These are phyloP conservation scores for Rhinolophus sinicus DNA, from an alignment of 2,113 vertebrate genomes.

Conservation along the genomic window DNA sequence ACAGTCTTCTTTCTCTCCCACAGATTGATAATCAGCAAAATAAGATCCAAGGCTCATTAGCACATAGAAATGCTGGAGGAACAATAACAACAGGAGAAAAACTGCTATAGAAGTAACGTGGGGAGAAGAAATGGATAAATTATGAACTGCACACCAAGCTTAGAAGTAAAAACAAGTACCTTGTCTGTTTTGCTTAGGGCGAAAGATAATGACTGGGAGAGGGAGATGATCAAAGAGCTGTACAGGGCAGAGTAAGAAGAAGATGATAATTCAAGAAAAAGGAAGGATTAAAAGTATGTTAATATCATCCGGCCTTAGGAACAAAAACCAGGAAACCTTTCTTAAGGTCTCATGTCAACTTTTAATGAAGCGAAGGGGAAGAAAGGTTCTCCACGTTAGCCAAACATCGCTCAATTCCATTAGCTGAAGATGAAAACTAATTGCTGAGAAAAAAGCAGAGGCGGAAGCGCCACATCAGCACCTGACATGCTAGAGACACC, in stretches of 20 bases:
- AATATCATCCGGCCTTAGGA: background rate
- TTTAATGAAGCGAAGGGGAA: background rate
- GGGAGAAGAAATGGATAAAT: background rate
- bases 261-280: background rate
- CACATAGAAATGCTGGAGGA: background rate
- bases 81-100: background rate
- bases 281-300: background rate
- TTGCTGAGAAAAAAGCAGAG: conserved; percentile 48
- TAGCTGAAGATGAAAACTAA: background rate
- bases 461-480: conserved; percentile 38
- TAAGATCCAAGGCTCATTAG: conserved; percentile 34
- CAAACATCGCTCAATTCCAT: background rate
- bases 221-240: background rate
- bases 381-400: background rate
- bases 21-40: background rate
- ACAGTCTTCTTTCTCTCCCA: background rate
- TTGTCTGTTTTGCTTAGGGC: background rate
- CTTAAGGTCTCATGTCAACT: background rate
- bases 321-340: background rate
- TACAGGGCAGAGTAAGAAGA: background rate
- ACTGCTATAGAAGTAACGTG: background rate
- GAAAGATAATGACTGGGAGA: background rate
- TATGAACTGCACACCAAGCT: background rate
- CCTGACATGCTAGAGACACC: conserved; percentile 34
- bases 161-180: background rate